These are phyloP conservation scores for Crioceris asparagi DNA, from an alignment of 2,888 invertebrate genomes.

Conservation along the genomic window DNA sequence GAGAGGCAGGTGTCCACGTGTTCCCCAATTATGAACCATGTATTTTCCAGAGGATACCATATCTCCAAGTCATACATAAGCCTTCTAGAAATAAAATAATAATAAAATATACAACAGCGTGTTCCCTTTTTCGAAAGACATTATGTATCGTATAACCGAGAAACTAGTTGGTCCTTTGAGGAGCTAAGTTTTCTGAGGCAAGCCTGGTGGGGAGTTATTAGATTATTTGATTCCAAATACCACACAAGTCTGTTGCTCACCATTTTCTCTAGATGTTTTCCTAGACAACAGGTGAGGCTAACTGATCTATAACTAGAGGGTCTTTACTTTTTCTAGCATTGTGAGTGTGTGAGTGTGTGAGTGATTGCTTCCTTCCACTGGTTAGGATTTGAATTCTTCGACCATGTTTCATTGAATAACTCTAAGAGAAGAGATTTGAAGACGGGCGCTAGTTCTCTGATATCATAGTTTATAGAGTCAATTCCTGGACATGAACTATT, in stretches of 20 bases:
- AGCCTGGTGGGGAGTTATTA: conserved; percentile 2
- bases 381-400: conserved; percentile 2
- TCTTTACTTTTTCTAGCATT: conserved; percentile 5
- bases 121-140: conserved; percentile 1
- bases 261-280: conserved; percentile 11
- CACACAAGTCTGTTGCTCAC: conserved; percentile 6
- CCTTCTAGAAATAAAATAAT: too few relatives aligned
- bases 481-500: too few relatives aligned
- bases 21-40: too few relatives aligned
- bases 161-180: conserved; percentile 3
- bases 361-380: conserved; percentile 7
- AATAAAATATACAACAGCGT: conserved; percentile 5
- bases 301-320: conserved; percentile 7
- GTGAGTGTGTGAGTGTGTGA: conserved; percentile 7
- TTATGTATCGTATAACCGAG: conserved; percentile 5
- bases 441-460: too few relatives aligned
- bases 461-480: too few relatives aligned
- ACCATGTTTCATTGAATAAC: conserved; percentile 8
- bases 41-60: too few relatives aligned
- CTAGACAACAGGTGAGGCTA: conserved; percentile 7
- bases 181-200: conserved; percentile 3
- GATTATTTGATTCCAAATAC: conserved; percentile 4
- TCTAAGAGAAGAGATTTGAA: too few relatives aligned
- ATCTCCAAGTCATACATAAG: too few relatives aligned
- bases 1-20: too few relatives aligned